Evolutionary conservation across 2,888 invertebrate species (phyloP), one percentile per base, ranked within the genome.

Genomic region (Antheraea assamensis): DNA sequence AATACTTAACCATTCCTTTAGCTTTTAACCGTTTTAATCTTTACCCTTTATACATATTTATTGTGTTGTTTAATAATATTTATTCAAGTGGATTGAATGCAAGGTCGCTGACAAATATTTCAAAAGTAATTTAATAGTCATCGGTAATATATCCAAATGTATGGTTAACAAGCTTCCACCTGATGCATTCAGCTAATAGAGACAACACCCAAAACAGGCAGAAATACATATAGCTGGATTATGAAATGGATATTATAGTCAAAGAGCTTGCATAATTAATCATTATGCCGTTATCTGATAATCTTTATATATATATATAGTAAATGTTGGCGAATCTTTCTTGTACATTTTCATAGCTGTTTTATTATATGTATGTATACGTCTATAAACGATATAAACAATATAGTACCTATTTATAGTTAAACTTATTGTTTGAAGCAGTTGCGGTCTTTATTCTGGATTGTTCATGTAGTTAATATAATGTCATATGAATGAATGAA

Each of bases 1-100:
- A 64, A 5, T 30, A n/a, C 68, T 19, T 19, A 68, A 68, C 68
- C 68, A 68, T 68, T 68, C 68, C 68, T 21, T 31, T 35, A 68
- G 68, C 17, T 35, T 35, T 31, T 35, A 68, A 31, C 21, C 31
- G n/a, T n/a, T n/a, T 35, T 17, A 66, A 31, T 31, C 19, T 31
- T 58, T 58, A 13, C 52, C 21, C 58, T 10, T 10, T 13, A 58
- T 58, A 58, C 58, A 7, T 58, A 58, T 58, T 58, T 24, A 58
- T 58, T 24, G 24, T 58, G n/a, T 58, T 7, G 15, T 58, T 58
- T 58, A 24, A 58, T 13, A 24, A 13, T 58, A 58, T 24, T 1
- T 24, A 58, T 24, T 24, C 2, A 24, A 15, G 8, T 58, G n/a
- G n/a, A 24, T 24, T n/a, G n/a, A 24, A 13, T 24, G 58, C 58